phyloP scores from a whole-genome alignment of 2,113 vertebrate species.

The Emydura subglobosa region DNA sequence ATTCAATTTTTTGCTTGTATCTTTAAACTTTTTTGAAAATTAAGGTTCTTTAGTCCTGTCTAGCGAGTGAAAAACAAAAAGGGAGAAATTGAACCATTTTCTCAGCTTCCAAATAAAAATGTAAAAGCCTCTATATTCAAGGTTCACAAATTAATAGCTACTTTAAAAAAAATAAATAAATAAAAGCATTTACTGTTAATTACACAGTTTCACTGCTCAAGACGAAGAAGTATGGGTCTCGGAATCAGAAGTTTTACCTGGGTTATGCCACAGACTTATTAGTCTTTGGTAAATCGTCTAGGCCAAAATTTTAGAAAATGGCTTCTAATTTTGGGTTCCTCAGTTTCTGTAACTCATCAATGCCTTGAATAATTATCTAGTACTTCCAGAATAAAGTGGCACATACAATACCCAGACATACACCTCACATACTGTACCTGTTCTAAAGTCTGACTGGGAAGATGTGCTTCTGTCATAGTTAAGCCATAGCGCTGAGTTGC shows the following conservation, averaged over 20 bases:
- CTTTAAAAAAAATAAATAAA: background rate
- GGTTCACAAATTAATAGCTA: background rate
- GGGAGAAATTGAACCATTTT: background rate
- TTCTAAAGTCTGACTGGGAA: conserved; percentile 98
- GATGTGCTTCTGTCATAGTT: conserved; percentile 95
- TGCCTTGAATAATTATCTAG: background rate
- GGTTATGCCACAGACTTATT: background rate
- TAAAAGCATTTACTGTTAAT: background rate
- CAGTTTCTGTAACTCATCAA: background rate
- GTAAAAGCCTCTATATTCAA: background rate
- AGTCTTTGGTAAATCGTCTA: background rate
- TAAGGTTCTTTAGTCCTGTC: background rate
- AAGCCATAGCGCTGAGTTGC: conserved; percentile 96
- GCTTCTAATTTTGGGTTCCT: background rate
- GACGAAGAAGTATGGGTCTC: background rate
- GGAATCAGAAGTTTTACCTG: background rate
- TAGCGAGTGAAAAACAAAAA: background rate
- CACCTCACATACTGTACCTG: conserved; percentile 84
- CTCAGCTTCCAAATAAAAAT: background rate
- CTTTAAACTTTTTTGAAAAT: background rate
- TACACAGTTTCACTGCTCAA: background rate
- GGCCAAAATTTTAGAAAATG: background rate
- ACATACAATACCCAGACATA: background rate
- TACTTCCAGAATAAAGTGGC: background rate
- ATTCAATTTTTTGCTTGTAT: background rate